Conservation (phyloP, 2,797 vertebrate genomes). For the Myioborus miniatus region DNA sequence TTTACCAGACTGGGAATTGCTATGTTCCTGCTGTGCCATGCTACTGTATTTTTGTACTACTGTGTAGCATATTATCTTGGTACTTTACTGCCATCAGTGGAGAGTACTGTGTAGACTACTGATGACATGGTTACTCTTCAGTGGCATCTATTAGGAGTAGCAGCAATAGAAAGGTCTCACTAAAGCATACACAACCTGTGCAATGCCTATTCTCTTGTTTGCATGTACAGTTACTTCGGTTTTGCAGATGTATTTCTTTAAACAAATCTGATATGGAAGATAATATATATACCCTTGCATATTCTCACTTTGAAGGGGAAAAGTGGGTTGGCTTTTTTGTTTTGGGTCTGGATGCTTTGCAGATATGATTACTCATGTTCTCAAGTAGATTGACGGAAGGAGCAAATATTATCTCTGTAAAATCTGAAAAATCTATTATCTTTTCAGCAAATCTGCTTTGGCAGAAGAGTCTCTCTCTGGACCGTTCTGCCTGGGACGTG, state of each 20-base stretch:
- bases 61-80: not conserved
- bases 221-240: not conserved
- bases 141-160: not conserved
- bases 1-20: not conserved
- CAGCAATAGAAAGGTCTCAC: not conserved
- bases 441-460: conserved; percentile 84
- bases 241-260: not conserved
- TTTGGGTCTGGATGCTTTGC: not conserved
- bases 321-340: not conserved
- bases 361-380: not conserved
- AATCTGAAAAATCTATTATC: conserved; percentile 20
- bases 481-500: conserved; percentile 82
- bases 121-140: not conserved
- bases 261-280: not conserved
- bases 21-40: not conserved
- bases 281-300: not conserved
- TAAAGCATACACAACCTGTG: not conserved
- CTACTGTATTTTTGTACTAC: not conserved
- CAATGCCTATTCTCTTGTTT: not conserved
- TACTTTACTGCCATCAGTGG: not conserved
- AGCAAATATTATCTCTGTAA: not conserved
- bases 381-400: not conserved
- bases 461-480: conserved; percentile 88
- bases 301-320: not conserved
- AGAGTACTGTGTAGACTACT: not conserved